Evolutionary conservation across 1,140 invertebrate species (phyloP).

Genomic region (Oryzaephilus surinamensis): DNA sequence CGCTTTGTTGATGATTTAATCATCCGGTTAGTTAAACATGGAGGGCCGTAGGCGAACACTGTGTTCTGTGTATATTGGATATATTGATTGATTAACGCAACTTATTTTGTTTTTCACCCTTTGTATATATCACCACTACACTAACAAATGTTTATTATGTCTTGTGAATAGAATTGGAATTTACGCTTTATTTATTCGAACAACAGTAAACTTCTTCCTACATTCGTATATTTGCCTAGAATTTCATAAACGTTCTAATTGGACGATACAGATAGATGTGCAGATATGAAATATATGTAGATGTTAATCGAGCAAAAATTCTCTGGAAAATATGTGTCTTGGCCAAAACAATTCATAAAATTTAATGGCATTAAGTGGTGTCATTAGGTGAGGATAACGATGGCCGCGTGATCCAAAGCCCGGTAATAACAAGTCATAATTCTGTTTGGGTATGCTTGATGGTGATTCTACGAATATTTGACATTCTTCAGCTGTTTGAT

Average conservation of each 20-base stretch:
- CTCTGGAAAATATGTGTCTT: too few species aligned
- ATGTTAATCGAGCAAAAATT: too few species aligned
- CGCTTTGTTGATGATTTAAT: slow-evolving; percentile 22
- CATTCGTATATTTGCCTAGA: slow-evolving; percentile 1
- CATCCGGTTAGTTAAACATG: slow-evolving; percentile 27
- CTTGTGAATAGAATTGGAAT: too few species aligned
- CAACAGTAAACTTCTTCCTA: neutral
- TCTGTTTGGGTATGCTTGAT: slow-evolving; percentile 20
- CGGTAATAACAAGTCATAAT: slow-evolving; percentile 27
- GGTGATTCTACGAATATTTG: slow-evolving; percentile 19
- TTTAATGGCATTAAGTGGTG: slow-evolving; percentile 9
- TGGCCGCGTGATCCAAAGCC: slow-evolving; percentile 20
- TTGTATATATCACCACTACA: too few species aligned
- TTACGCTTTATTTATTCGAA: too few species aligned
- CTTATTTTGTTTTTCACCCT: slow-evolving; percentile 15
- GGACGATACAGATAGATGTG: too few species aligned
- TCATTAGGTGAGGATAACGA: slow-evolving; percentile 14
- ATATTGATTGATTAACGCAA: slow-evolving; percentile 28
- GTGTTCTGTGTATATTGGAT: slow-evolving; percentile 22
- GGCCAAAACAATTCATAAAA: too few species aligned
- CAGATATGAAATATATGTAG: too few species aligned
- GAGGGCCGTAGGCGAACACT: slow-evolving; percentile 11
- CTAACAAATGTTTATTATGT: too few species aligned
- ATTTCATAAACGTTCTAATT: slow-evolving; percentile 1
- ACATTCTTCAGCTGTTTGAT: slow-evolving; percentile 14